Evolutionary conservation across 2,113 vertebrate species (phyloP).

Genomic region (Dipodomys stephensi): DNA sequence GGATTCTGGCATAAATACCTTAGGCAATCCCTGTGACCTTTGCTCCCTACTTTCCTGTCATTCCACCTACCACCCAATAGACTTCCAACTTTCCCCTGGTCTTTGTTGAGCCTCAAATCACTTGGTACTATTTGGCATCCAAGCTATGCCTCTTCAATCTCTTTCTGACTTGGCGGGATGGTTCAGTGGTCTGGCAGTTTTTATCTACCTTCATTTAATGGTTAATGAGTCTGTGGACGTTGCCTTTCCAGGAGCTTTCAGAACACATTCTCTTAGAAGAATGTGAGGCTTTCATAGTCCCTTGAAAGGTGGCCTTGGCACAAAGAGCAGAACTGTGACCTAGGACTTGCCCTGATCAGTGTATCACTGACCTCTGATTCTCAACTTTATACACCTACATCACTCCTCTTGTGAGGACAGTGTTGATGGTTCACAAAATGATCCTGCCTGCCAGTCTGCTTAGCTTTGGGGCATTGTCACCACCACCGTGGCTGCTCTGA

Average conservation of each 20-base stretch:
- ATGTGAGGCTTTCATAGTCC: no score
- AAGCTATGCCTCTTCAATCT: slow-evolving; percentile 56
- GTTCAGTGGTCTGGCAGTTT: slow-evolving; percentile 55
- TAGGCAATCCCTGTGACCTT: not conserved
- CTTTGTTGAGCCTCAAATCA: slow-evolving; percentile 54
- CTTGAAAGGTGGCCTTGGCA: no score
- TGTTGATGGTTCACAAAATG: slow-evolving; percentile 58
- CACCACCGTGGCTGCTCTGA: slow-evolving; percentile 46
- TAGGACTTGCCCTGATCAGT: slow-evolving; percentile 27
- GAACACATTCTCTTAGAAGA: not conserved
- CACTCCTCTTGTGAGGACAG: slow-evolving; percentile 14
- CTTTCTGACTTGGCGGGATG: slow-evolving; percentile 68
- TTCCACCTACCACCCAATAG: not conserved
- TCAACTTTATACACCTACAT: not conserved
- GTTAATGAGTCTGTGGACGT: slow-evolving; percentile 32
- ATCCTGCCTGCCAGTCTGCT: slow-evolving; percentile 38
- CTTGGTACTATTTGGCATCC: slow-evolving; percentile 61
- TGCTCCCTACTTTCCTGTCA: slow-evolving; percentile 22
- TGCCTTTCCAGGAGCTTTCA: slow-evolving; percentile 52
- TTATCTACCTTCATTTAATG: slow-evolving; percentile 38
- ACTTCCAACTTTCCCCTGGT: not conserved
- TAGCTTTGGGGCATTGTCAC: slow-evolving; percentile 24
- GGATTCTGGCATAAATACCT: not conserved
- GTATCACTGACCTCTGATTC: slow-evolving; percentile 66
- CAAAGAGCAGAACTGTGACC: no score